A percentile compares a stretch with the other conserved stretches of the same genome.
phyloP scores from a whole-genome alignment of 2,797 vertebrate genomes.

The Crenuchus spilurus region DNA sequence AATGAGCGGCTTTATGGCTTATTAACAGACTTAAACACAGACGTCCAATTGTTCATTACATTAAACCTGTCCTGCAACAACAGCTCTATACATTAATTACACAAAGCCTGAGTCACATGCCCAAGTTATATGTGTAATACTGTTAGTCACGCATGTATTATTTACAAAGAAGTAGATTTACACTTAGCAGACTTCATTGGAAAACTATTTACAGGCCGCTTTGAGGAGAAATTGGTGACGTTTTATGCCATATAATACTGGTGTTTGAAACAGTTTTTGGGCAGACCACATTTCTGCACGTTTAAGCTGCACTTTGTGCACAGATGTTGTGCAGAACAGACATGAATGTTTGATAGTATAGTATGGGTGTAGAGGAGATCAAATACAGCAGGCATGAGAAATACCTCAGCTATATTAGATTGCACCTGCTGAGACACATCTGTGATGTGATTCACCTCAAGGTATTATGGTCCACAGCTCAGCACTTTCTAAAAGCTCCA shows the following conservation, averaged over 20 bases:
- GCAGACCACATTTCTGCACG: background rate
- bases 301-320: conserved; percentile 17
- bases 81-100: conserved; percentile 2
- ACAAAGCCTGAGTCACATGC: background rate
- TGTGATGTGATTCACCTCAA: background rate
- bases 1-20: conserved; percentile 52
- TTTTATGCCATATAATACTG: too few species aligned
- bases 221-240: too few species aligned
- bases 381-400: background rate
- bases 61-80: background rate
- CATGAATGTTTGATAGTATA: conserved; percentile 70
- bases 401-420: conserved; percentile 4
- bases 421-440: conserved; percentile 12
- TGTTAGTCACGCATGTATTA: background rate
- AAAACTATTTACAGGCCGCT: too few species aligned
- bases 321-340: conserved; percentile 53
- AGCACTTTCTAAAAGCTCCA: conserved; percentile 4
- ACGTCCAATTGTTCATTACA: conserved; percentile 10
- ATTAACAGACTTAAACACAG: conserved; percentile 54
- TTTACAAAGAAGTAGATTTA: background rate
- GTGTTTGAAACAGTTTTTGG: too few species aligned
- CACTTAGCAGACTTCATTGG: too few species aligned
- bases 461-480: background rate
- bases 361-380: conserved; percentile 46
- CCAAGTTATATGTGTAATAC: background rate